Evolutionary conservation across 2,797 vertebrate genomes (phyloP), one percentile per base, ranked within the genome.

Genomic region (Coccyzus lansbergi): DNA sequence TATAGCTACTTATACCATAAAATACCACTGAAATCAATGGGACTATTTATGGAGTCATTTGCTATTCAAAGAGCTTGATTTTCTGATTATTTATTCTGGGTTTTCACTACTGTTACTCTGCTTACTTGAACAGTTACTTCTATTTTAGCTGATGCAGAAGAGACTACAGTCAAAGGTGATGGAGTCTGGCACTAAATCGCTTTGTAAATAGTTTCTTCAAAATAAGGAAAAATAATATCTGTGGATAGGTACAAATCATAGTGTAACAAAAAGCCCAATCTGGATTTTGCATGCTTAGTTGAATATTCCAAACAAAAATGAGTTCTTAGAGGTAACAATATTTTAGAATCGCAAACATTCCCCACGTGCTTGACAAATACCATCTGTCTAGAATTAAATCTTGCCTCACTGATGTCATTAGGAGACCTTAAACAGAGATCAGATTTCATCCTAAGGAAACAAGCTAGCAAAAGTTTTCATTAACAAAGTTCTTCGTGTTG

Each of bases 31-130:
- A 96, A 95, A 96, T 96, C 93, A 96, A 96, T 93, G 78, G 81
- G 67, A 87, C 94, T 96, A 96, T 96, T 96, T 96, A 93, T 95
- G 93, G 90, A 96, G 81, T 95, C 88, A 95, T 95, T 95, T 95
- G 86, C 81, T 95, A 95, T 92, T 95, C 94, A 94, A 93, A 91
- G 86, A 86, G 53, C 78, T 95, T 95, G 86, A 95, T 95, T 95
- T 90, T 95, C 91, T 95, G 92, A 93, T 96, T 96, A 96, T 96
- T 96, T 96, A 95, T 94, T 94, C 94, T 92, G 86, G 14, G 71
- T 92, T 95, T 96, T 90, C 71, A 87, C 59, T 88, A 84, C 71
- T 86, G 60, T 94, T 94, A 93, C 90, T 94, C 86, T 84, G 76
- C 93, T 93, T 96, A 77, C 68, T 95, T 94, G 88, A 94, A 94